These are phyloP conservation scores for Acleris sparsana DNA, from an alignment of 2,888 invertebrate genomes.

Conservation along the genomic window DNA sequence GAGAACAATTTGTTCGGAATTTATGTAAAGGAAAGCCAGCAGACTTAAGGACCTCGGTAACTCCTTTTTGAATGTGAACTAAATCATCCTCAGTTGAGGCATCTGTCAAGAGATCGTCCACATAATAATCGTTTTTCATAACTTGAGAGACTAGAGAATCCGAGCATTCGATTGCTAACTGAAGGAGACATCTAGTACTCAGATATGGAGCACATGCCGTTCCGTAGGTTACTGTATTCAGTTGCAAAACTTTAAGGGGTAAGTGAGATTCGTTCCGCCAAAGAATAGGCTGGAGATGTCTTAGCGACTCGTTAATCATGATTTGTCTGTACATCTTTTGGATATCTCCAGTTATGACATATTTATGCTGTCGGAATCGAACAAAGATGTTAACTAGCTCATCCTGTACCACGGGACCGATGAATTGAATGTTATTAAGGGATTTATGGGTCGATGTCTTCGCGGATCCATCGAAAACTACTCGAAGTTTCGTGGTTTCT, in stretches of 20 bases:
- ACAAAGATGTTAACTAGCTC: too few species aligned
- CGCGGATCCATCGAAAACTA: slow-evolving; percentile 3
- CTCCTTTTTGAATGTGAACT: background rate
- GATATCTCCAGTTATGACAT: too few species aligned
- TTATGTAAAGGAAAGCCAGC: slow-evolving; percentile 10
- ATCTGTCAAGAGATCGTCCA: slow-evolving; percentile 10
- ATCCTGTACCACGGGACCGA: too few species aligned
- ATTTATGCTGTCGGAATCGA: too few species aligned
- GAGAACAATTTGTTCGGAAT: slow-evolving; percentile 3
- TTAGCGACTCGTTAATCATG: too few species aligned
- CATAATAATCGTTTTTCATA: slow-evolving; percentile 11
- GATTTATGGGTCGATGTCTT: slow-evolving; percentile 12
- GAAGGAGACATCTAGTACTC: slow-evolving; percentile 10
- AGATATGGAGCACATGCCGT: too few species aligned
- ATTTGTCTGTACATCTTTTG: too few species aligned
- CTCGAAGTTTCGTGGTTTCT: background rate
- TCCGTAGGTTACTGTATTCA: too few species aligned
- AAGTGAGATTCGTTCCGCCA: too few species aligned
- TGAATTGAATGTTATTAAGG: too few species aligned
- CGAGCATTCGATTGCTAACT: background rate
- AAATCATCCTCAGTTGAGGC: background rate
- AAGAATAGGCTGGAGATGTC: too few species aligned
- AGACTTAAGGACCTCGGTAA: background rate
- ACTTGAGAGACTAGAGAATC: slow-evolving; percentile 2
- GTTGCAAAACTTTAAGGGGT: too few species aligned